Base-by-base conservation (phyloP, 2,113 vertebrate species). In the Physeter macrocephalus region DNA sequence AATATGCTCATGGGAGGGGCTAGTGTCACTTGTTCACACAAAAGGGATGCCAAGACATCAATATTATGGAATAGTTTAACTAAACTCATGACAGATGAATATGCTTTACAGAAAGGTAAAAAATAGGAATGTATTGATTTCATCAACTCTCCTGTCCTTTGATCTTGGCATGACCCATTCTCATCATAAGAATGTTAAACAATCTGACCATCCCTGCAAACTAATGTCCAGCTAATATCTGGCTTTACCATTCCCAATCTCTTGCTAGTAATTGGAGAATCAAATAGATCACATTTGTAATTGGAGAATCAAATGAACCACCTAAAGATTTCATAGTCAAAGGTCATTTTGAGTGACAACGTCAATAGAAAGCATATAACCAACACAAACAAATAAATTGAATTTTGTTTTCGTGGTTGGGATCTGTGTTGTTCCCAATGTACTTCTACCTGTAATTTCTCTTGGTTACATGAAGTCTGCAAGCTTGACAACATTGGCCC, bases 331-430 rank as follows among this genome's bases (percentile, higher is more conserved):
- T 57, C 69, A 54, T 74, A 62, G 0, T 52, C 14, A 59, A 95
- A 46, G 13, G 15, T 36, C 18, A 57, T 66, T 82, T 59, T 59
- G 10, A 39, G 8, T 69, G 49, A 52, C 5, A 93, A 46, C 0
- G 61, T 88, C 29, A 43, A 89, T 12, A 46, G 67, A 67, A 93
- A 93, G 0, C 12, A 17, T 52, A 66, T 77, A 25, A 39, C 5
- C 7, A 39, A 69, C 9, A 84, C 41, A 75, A 82, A 83, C 20
- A 52, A 88, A 41, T 43, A 23, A 66, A 43, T 3, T 85, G 43
- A 93, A 66, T 43, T 86, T 67, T 46, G 34, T 59, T 87, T 57
- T 93, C 13, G 23, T 86, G 52, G 10, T 69, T 67, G 52, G 15
- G 13, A 87, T 80, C 46, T 84, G 3, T 54, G 20, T 64, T 5